Conservation (phyloP, 2,113 vertebrate species). For the Geococcyx californianus region DNA sequence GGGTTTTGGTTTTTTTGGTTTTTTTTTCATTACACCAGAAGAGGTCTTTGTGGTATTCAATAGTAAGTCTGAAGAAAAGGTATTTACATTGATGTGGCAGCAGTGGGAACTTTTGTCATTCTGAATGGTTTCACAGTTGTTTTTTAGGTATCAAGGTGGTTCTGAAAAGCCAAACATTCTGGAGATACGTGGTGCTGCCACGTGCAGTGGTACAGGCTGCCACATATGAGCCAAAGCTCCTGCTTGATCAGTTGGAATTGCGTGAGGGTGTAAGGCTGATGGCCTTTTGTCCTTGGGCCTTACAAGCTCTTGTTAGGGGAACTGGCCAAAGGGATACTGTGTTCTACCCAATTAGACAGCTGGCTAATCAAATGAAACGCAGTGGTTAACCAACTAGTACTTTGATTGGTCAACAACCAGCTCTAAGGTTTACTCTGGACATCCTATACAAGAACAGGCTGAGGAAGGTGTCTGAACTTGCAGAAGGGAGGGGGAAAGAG, state of each 20-base stretch:
- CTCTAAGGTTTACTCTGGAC: not conserved
- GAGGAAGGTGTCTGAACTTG: not conserved
- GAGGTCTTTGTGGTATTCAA: not conserved
- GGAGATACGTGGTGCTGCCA: not conserved
- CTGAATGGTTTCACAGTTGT: not conserved
- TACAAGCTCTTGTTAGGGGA: not conserved
- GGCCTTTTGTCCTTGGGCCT: not conserved
- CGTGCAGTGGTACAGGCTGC: not conserved
- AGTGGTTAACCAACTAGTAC: not conserved
- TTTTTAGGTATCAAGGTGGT: not conserved
- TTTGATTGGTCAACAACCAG: not conserved
- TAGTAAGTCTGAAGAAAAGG: not conserved
- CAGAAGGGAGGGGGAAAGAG: not conserved
- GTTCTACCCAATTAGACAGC: not conserved
- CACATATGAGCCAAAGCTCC: fast-evolving
- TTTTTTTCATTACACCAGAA: not conserved
- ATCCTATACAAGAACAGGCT: not conserved
- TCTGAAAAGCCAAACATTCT: not conserved
- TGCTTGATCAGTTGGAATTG: fast-evolving
- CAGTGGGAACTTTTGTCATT: not conserved
- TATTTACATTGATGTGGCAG: not conserved
- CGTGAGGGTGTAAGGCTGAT: no score
- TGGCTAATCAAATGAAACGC: not conserved
- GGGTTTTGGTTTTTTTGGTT: not conserved
- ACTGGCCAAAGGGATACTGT: not conserved